A percentile compares a stretch with the other conserved stretches of the same genome.
Evolutionary conservation across 1,140 invertebrate genomes (phyloP).

Genomic region (Lysiphlebus fabarum): DNA sequence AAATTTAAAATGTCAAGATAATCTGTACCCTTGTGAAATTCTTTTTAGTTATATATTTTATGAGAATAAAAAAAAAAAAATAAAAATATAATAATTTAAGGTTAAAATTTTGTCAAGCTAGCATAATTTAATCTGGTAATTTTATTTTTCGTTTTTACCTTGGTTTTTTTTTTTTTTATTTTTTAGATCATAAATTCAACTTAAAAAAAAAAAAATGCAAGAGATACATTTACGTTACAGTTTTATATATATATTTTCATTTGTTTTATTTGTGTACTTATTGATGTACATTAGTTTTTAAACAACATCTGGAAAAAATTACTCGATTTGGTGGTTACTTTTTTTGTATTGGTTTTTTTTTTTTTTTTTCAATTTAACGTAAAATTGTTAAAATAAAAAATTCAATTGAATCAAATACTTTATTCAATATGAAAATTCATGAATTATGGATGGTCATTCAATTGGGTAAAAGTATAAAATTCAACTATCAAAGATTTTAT

Average conservation of each 20-base stretch:
- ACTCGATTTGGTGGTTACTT: slow-evolving; percentile 9
- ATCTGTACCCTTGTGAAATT: too few relatives aligned
- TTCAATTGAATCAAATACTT: too few relatives aligned
- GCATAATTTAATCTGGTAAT: too few relatives aligned
- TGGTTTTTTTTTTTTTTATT: background rate
- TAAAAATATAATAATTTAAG: too few relatives aligned
- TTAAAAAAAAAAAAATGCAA: slow-evolving; percentile 1
- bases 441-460: slow-evolving; percentile 9
- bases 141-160: background rate
- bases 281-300: slow-evolving; percentile 12
- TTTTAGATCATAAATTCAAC: background rate
- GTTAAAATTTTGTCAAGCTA: too few relatives aligned
- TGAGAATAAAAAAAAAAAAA: too few relatives aligned
- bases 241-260: slow-evolving; percentile 2
- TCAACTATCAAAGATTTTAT: slow-evolving; percentile 20
- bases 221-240: slow-evolving; percentile 8
- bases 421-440: slow-evolving; percentile 6
- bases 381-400: too few relatives aligned
- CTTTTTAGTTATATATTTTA: too few relatives aligned
- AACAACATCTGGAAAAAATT: slow-evolving; percentile 14
- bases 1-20: too few relatives aligned
- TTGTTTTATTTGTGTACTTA: slow-evolving; percentile 6
- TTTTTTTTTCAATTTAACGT: background rate
- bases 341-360: slow-evolving; percentile 1
- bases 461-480: slow-evolving; percentile 9